Evolutionary conservation across 2,113 vertebrate species (phyloP), one percentile per base, ranked within the genome.

Genomic region (Hippocampus mohnikei): DNA sequence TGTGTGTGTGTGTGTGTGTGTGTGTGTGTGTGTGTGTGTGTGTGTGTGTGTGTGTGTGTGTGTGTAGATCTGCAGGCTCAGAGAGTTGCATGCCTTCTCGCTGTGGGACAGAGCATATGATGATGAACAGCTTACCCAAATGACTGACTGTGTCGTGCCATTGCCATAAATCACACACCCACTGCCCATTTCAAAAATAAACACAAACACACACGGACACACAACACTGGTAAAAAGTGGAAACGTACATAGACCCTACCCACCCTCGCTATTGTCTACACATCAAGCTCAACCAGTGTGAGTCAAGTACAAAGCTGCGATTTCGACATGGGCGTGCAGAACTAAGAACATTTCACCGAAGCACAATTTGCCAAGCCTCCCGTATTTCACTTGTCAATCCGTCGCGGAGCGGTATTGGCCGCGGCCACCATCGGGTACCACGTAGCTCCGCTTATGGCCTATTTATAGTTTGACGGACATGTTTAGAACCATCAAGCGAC

Each of bases 91-190:
- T 89, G 82, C 72, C 82, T 86, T 83, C 75, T 76, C 66, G 73
- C 64, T 69, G 77, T 80, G 80, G 84, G 86, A 86, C 81, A 77
- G 83, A 75, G 70, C 77, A 84, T 80, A 84, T 87, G 87, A 84
- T 88, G 88, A 90, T 80, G 84, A 88, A 90, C 87, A 88, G 79
- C 81, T 84, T 76, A 61, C 76, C 81, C 55, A 79, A 85, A 82
- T 88, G 88, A 90, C 88, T 85, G 88, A 90, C 85, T 87, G 85
- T 81, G 69, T 84, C 74, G 71, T 80, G 76, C 79, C 79, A 72
- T 68, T 41, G 58, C 82, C 62, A 86, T 90, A 87, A 88, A 90
- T 90, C 85, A 90, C 66, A 85, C 80, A 79, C 80, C 85, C 82
- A 82, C 80, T 86, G 82, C 75, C 80, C 78, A 75, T 69, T 83